Evolutionary conservation across 2,113 vertebrate genomes (phyloP).

Genomic region (Abramis brama): DNA sequence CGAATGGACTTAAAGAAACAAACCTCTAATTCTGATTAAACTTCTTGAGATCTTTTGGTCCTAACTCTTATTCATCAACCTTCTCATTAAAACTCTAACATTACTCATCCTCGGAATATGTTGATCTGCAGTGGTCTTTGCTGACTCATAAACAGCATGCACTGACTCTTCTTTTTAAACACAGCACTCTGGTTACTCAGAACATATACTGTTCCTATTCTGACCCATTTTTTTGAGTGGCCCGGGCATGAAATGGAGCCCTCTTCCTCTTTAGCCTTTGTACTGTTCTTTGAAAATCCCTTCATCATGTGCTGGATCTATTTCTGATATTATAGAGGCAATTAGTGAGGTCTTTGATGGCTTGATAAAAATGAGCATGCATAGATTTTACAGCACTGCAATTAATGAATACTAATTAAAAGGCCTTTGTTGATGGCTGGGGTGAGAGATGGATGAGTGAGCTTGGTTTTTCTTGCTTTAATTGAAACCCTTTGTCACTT

Average conservation of each 20-base stretch:
- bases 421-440: constrained; percentile 74
- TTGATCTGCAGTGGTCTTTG: background rate
- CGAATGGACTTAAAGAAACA: background rate
- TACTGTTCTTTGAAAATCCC: constrained; percentile 55
- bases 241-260: constrained; percentile 41
- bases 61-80: background rate
- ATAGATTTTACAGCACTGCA: constrained; percentile 65
- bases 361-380: constrained; percentile 69
- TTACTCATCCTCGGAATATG: background rate
- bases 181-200: constrained; percentile 17
- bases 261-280: constrained; percentile 50
- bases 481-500: constrained; percentile 64
- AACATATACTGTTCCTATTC: constrained; percentile 26
- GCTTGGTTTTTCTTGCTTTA: constrained; percentile 57
- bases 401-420: constrained; percentile 82
- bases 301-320: constrained; percentile 54
- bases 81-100: background rate
- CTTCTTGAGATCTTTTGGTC: background rate
- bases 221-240: constrained; percentile 40
- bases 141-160: constrained; percentile 25
- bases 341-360: constrained; percentile 78
- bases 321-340: constrained; percentile 66
- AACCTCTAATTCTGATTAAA: background rate
- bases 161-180: constrained; percentile 15
- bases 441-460: constrained; percentile 59